phyloP scores from a whole-genome alignment of 2,797 vertebrate species.

The Parambassis ranga region DNA sequence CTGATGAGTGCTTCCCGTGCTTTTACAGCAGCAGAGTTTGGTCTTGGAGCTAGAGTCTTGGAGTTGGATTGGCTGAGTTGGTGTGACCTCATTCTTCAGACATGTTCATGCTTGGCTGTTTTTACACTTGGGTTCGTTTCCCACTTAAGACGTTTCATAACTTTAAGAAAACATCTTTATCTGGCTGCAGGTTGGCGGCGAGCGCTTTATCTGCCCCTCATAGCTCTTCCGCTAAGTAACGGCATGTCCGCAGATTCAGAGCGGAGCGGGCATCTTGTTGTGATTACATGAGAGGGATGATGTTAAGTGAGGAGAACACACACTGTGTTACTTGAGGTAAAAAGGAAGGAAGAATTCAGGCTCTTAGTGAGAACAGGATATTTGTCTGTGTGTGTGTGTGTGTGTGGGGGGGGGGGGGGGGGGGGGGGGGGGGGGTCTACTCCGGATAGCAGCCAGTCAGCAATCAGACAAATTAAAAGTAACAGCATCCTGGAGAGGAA shows the following conservation, averaged over 20 bases:
- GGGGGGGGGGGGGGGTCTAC: slow-evolving; percentile 14
- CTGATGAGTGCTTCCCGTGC: too few relatives aligned
- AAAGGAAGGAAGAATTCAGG: slow-evolving; percentile 48
- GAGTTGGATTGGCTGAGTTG: not conserved
- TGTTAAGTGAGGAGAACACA: not conserved
- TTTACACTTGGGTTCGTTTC: slow-evolving; percentile 24
- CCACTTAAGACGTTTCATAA: slow-evolving; percentile 20
- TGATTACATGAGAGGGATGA: slow-evolving; percentile 1
- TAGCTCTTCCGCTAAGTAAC: slow-evolving; percentile 8
- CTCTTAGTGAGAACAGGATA: slow-evolving; percentile 66
- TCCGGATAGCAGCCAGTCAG: slow-evolving; percentile 65
- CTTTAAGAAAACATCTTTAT: slow-evolving; percentile 39
- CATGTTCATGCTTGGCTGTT: not conserved
- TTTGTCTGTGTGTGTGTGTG: slow-evolving; percentile 46
- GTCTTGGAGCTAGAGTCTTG: not conserved
- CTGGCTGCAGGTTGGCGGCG: not conserved
- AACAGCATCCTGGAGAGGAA: slow-evolving; percentile 55
- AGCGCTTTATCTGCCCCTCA: slow-evolving; percentile 24
- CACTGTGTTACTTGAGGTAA: slow-evolving; percentile 27
- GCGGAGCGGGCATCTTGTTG: slow-evolving; percentile 47
- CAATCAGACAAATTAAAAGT: slow-evolving; percentile 65
- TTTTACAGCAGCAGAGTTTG: not conserved
- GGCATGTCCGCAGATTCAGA: not conserved
- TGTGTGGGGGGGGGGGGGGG: too few relatives aligned
- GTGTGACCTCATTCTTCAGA: not conserved